Percentiles rank a stretch among this genome's conserved stretches.
phyloP scores from a whole-genome alignment of 2,888 invertebrate species.

The Drosophila prostipennis region DNA sequence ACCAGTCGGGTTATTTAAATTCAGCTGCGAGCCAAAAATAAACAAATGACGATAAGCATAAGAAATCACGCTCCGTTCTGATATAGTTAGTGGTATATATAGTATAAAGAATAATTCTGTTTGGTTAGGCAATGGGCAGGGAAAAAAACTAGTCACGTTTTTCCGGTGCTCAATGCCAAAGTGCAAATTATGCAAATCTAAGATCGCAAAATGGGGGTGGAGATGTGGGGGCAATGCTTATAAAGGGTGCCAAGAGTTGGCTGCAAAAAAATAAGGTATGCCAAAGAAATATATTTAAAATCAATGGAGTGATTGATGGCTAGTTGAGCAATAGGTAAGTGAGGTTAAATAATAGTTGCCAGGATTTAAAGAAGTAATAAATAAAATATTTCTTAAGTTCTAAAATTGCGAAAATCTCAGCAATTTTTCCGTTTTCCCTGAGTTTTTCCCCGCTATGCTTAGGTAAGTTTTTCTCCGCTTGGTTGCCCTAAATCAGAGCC shows the following conservation, averaged over 20 bases:
- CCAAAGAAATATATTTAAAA: constrained; percentile 3
- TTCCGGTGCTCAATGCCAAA: constrained; percentile 64
- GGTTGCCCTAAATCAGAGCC: constrained; percentile 36
- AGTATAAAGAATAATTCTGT: constrained; percentile 36
- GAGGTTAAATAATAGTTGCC: background rate
- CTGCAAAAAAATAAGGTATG: constrained; percentile 1
- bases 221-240: background rate
- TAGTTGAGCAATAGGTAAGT: constrained; percentile 18
- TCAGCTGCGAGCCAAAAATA: constrained; percentile 37
- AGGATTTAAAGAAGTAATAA: background rate
- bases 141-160: constrained; percentile 70
- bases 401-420: background rate
- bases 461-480: constrained; percentile 54
- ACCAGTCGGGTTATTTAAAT: constrained; percentile 48
- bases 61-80: constrained; percentile 36
- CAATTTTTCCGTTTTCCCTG: background rate
- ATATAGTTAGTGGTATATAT: constrained; percentile 35
- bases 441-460: no score
- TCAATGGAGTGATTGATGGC: constrained; percentile 13
- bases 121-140: constrained; percentile 13
- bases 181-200: constrained; percentile 56
- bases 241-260: constrained; percentile 17
- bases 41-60: constrained; percentile 45
- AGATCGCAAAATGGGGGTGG: constrained; percentile 1
- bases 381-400: background rate